Base-by-base conservation (phyloP, 2,888 invertebrate species). In the Tipula vernalis region DNA sequence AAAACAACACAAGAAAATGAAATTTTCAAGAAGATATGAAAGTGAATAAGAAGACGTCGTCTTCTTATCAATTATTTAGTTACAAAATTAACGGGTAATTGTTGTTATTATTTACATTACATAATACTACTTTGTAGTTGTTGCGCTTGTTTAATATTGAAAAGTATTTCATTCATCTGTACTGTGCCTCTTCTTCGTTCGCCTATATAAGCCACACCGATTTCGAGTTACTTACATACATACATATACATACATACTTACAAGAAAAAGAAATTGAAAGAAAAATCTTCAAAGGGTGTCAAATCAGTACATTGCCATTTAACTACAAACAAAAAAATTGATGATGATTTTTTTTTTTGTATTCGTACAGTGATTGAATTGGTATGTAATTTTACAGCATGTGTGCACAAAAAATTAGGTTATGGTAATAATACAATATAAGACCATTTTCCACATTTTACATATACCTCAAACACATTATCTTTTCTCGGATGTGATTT, bases 31-130 rank as follows among this genome's bases (percentile, higher is more conserved):
- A 71, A 10, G 71, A 71, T 71, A 28, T 71, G 71, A 71, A 71
- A 71, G 71, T 71, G 71, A 71, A 71, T 18, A 57, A 57, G 57
- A 57, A 71, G 28, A 71, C 71, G 10, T 71, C 71, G 28, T 71
- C 71, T 71, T 71, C 71, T 71, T 71, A 71, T 71, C 71, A 71
- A 71, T 71, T 71, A 71, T 71, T 71, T 71, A 71, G 71, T 71
- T 71, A 71, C 71, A 71, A 71, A 71, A 71, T 71, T 71, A 71
- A 71, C 71, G n/a, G 4, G 28, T 71, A 71, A 71, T 71, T 71
- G 71, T 71, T 71, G 71, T 71, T 71, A 71, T 71, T 71, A 71
- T 71, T 71, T 28, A 71, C 71, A 71, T 71, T 71, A 71, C 71
- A 71, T 71, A 12, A 71, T 71, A 10, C 28, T 28, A 71, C 28